Base-by-base conservation (phyloP, 2,797 vertebrate genomes). In the Hippocampus kuda region DNA sequence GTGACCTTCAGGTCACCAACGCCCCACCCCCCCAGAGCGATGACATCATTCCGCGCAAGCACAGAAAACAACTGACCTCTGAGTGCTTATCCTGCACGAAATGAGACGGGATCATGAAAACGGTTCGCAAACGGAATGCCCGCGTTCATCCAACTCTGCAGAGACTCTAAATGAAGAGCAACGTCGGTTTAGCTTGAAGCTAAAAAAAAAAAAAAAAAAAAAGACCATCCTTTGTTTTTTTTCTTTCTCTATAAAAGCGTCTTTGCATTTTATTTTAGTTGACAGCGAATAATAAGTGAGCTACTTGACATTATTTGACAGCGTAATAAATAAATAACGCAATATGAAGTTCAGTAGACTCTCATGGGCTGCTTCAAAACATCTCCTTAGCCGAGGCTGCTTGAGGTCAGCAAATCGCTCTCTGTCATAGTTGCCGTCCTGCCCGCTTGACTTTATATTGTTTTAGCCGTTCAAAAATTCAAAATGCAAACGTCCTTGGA, bases 1-100 rank as follows among this genome's bases (percentile, higher is more conserved):
- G 67, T 72, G 59, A 77, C 38, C 75, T 77, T 67, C 79, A 68
- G 81, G 34, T 34, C 34, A 34, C 34, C 34, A 34, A 34, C 34
- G 2, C 70, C 76, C 69, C 63, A 67, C 46, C 46, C 48, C 69
- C 65, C 0, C 15, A 1, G 34, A 5, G 16, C 11, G 53, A 30
- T 49, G 49, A 67, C 69, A 65, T 82, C 71, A 60, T 56, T 73
- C 46, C 64, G 16, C 42, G 67, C 59, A 59, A 56, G 16, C 67
- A 76, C 74, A 72, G 74, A 70, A 79, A 81, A 67, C 59, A 5
- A 56, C 3, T 6, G 38, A 16, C 20, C 53, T 65, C 64, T 38
- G 42, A 65, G 34, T 11, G 63, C 51, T 60, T 68, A 2, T 13
- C 26, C 26, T 22, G 16, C 26, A 51, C 22, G 6, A 53, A 41